Base-by-base conservation (phyloP, 1,140 invertebrate genomes). In the Lasaia peninsularis region DNA sequence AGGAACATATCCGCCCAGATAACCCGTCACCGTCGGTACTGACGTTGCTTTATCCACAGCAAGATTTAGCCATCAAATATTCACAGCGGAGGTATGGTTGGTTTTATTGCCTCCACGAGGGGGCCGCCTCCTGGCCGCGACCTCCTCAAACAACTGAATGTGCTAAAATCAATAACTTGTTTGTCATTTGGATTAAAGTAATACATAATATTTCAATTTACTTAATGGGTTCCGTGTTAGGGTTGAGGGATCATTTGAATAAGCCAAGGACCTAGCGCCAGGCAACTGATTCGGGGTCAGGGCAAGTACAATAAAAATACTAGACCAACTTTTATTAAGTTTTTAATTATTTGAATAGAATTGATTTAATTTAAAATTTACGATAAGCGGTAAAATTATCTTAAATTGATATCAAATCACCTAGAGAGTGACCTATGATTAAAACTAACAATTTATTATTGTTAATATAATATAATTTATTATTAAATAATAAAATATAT, bases 141-240 rank as follows among this genome's bases (percentile, higher is more conserved):
- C 73, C 68, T 67, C 66, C 80, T 86, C 74, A 77, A 87, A 85
- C 84, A 87, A 87, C 79, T 85, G 80, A 78, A 83, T 84, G 81
- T 84, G 76, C 76, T 84, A 85, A 87, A 87, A 87, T 87, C 84
- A 84, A 87, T 87, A 87, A 75, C 67, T 78, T 82, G 79, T 86
- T 82, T 84, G 79, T 80, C 67, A 71, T 74, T 74, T 66, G 62
- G 66, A 69, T 76, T 67, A 75, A 70, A 62, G 37, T 66, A 49
- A 53, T 58, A 33, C 24, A 14, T 62, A 52, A 53, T 31, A 49
- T 32, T 49, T 21, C 9, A 20, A 49, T 40, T 34, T n/a, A 14
- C 10, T 55, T 28, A 32, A 52, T 31, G 7, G n/a, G 24, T 55
- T 16, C 1, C n/a, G 40, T 55, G 34, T 21, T 7, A 52, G n/a